Conservation (phyloP, 2,797 vertebrate genomes). For the Chrysocyon brachyurus region DNA sequence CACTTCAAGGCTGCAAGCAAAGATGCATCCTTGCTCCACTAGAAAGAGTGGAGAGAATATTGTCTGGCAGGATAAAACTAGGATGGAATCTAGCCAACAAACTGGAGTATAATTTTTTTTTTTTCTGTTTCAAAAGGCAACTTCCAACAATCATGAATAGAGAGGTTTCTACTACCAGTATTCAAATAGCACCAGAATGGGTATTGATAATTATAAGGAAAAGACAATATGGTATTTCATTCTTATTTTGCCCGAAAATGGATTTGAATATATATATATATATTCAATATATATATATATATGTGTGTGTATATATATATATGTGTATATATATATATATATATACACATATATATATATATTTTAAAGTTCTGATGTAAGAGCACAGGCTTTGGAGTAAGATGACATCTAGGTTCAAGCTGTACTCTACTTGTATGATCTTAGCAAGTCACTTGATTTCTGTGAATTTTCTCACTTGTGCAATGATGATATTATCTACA, state of each 20-base stretch:
- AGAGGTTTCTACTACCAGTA: neutral
- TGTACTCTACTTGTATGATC: neutral
- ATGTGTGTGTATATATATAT: too few relatives aligned
- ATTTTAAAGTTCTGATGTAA: neutral
- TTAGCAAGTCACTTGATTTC: slow-evolving; percentile 56
- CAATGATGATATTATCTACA: slow-evolving; percentile 45
- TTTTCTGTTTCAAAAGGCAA: neutral
- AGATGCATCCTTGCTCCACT: slow-evolving; percentile 3
- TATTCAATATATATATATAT: too few relatives aligned
- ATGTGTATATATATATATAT: neutral
- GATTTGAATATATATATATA: neutral
- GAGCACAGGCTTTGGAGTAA: neutral
- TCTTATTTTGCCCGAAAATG: slow-evolving; percentile 42
- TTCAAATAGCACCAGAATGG: slow-evolving; percentile 11
- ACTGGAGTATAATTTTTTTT: fast-evolving
- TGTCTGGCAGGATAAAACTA: neutral
- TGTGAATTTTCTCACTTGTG: slow-evolving; percentile 72
- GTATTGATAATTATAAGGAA: slow-evolving; percentile 40
- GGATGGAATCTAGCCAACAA: neutral
- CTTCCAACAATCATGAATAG: neutral
- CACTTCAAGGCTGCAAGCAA: slow-evolving; percentile 30
- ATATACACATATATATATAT: too few relatives aligned
- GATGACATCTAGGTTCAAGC: neutral
- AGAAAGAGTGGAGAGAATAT: slow-evolving; percentile 14
- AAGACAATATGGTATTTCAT: neutral